Evolutionary conservation across 1,140 invertebrate species (phyloP), one percentile per base, ranked within the genome.

Genomic region (Drosophila ambigua): DNA sequence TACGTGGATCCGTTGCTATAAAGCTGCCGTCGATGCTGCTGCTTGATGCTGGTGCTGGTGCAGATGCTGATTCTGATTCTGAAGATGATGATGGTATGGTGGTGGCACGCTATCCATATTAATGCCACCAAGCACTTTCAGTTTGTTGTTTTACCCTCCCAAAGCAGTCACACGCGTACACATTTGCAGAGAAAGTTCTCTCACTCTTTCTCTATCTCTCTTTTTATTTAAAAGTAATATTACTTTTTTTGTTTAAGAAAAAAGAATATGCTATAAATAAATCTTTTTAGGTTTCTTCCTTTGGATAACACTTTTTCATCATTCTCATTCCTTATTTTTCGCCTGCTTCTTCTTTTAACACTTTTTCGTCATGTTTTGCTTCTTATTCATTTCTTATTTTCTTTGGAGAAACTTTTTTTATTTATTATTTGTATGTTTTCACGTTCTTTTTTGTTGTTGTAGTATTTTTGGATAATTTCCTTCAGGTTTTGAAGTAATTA

Each of bases 61-160:
- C 41, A 46, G 43, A 69, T 39, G 45, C 16, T 49, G 68, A 39
- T 39, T 35, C 16, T 49, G 68, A 48, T 73, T 20, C n/a, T 15
- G 20, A 41, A 31, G 13, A 20, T 45, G 39, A 20, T 45, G 73
- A 35, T 61, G 77, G 39, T 66, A 20, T 20, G 53, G 48, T 43
- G 35, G 20, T 59, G 46, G 49, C 26, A 71, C 58, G 77, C 58
- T 66, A 77, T 81, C 82, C 82, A 81, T 85, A 82, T 78, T 83
- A 59, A 28, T 55, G 79, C 77, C 72, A 65, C 54, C 79, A 62
- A 77, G 55, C 50, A 53, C 51, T 53, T 35, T 53, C 31, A 39
- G 6, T 46, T 48, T 39, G 26, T 48, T 20, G 6, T 62, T 53
- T 53, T 53, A 53, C 51, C 28, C 15, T 41, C 39, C 6, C 28